phyloP scores from a whole-genome alignment of 2,888 invertebrate genomes.

The Hartigia nigra region DNA sequence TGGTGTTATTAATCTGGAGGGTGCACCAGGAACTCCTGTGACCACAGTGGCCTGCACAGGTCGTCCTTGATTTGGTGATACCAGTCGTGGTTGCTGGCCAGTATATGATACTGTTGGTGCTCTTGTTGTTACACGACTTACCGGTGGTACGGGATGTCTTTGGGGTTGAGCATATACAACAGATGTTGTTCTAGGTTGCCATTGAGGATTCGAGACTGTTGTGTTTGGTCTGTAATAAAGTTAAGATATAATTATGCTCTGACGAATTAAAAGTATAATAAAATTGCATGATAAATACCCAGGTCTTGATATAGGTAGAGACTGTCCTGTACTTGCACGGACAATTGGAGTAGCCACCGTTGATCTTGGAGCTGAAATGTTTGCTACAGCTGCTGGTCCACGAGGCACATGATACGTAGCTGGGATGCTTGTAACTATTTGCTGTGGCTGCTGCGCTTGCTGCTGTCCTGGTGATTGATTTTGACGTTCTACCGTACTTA shows the following conservation, averaged over 20 bases:
- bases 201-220: slow-evolving; percentile 55
- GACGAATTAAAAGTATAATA: not conserved
- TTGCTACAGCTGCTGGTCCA: slow-evolving; percentile 81
- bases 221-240: slow-evolving; percentile 47
- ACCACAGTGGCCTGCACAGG: slow-evolving; percentile 60
- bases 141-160: slow-evolving; percentile 55
- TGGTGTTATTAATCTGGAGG: slow-evolving; percentile 59
- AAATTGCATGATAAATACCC: slow-evolving; percentile 41
- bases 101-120: slow-evolving; percentile 38
- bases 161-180: slow-evolving; percentile 59
- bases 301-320: slow-evolving; percentile 54
- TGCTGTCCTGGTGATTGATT: slow-evolving; percentile 44
- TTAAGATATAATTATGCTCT: not conserved
- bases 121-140: slow-evolving; percentile 52
- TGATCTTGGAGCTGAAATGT: slow-evolving; percentile 76
- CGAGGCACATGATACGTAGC: slow-evolving; percentile 67
- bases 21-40: slow-evolving; percentile 53
- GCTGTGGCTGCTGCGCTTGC: slow-evolving; percentile 49
- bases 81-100: slow-evolving; percentile 51
- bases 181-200: slow-evolving; percentile 56
- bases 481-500: slow-evolving; percentile 58
- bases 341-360: slow-evolving; percentile 70
- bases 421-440: slow-evolving; percentile 61
- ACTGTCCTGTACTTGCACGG: slow-evolving; percentile 56
- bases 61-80: slow-evolving; percentile 53